These are phyloP conservation scores for Drosophila borborema DNA, from an alignment of 2,888 invertebrate genomes.

Conservation along the genomic window DNA sequence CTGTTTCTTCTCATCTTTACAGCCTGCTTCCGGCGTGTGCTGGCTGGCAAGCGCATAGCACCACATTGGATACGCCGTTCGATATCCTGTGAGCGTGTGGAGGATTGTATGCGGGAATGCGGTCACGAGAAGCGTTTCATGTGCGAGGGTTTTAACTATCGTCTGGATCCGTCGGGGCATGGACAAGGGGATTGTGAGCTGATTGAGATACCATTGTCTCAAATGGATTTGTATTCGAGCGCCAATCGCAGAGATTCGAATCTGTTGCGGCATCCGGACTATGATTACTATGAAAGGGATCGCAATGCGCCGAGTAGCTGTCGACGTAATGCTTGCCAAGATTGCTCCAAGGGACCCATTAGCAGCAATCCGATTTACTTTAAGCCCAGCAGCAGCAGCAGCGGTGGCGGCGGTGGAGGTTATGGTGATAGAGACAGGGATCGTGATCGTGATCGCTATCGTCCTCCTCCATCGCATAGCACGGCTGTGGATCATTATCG, in stretches of 20 bases:
- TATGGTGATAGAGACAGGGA: conserved; percentile 52
- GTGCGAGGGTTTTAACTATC: conserved; percentile 94
- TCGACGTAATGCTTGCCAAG: conserved; percentile 82
- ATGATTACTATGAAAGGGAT: conserved; percentile 92
- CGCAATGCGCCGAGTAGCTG: conserved; percentile 90
- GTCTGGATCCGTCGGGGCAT: conserved; percentile 90
- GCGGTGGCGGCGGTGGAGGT: conserved; percentile 11
- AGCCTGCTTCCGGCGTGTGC: conserved; percentile 92
- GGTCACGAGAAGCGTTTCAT: conserved; percentile 90
- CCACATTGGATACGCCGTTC: conserved; percentile 89
- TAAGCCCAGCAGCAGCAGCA: conserved; percentile 75
- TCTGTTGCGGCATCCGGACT: conserved; percentile 87
- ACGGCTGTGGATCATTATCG: conserved; percentile 82
- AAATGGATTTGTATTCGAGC: conserved; percentile 88
- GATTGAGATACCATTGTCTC: conserved; percentile 89
- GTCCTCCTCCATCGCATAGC: conserved; percentile 50
- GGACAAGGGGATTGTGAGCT: conserved; percentile 92
- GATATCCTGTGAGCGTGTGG: conserved; percentile 89
- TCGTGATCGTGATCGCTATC: conserved; percentile 55
- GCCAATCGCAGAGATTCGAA: conserved; percentile 86
- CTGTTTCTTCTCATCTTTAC: conserved; percentile 61
- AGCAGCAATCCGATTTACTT: conserved; percentile 78
- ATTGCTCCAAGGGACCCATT: conserved; percentile 81
- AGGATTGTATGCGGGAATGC: conserved; percentile 92
- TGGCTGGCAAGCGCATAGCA: conserved; percentile 90